Evolutionary conservation across 2,113 vertebrate species (phyloP).

Genomic region (Lagopus muta): DNA sequence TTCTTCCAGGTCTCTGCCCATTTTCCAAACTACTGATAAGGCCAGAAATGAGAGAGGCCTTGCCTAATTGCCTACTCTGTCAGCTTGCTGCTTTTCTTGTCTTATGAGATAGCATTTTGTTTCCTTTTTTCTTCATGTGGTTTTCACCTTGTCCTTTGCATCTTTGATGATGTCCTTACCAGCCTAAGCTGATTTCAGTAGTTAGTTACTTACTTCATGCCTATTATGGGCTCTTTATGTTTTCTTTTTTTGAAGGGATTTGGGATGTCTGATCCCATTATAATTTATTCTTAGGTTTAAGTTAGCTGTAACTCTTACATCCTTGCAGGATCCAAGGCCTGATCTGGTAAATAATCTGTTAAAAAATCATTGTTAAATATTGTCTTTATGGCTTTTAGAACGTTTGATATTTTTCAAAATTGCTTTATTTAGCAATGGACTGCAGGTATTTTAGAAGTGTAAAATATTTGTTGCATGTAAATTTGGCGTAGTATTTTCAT

Average conservation of each 20-base stretch:
- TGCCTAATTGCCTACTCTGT: fast-evolving
- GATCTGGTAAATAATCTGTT: not conserved
- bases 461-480: not conserved
- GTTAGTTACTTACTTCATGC: not conserved
- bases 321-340: not conserved
- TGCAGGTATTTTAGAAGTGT: not conserved
- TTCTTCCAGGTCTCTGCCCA: not conserved
- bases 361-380: not conserved
- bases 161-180: not conserved
- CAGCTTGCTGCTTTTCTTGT: not conserved
- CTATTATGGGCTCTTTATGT: not conserved
- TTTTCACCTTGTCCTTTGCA: not conserved
- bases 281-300: not conserved
- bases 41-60: not conserved
- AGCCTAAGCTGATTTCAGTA: not conserved
- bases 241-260: not conserved
- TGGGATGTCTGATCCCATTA: not conserved
- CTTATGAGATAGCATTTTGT: not conserved
- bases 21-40: not conserved
- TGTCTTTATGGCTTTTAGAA: not conserved
- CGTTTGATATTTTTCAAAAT: not conserved
- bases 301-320: not conserved
- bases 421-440: not conserved
- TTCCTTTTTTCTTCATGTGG: fast-evolving
- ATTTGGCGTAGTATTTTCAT: not conserved